Conservation (phyloP, 1,140 invertebrate species). For the Drosophila pseudoananassae region DNA sequence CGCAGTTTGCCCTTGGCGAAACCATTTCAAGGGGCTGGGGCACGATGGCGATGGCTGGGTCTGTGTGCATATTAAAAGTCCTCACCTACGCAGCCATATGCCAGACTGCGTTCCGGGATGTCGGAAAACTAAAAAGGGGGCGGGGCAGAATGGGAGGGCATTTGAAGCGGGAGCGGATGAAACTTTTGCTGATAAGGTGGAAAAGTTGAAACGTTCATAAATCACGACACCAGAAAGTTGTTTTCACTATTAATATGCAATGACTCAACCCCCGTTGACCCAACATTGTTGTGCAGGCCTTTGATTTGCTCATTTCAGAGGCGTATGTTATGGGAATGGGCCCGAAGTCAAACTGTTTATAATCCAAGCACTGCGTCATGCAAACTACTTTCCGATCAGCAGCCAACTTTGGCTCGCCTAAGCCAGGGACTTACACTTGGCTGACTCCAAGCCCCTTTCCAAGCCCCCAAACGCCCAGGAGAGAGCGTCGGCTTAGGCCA, state of each 20-base stretch:
- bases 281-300: constrained; percentile 46
- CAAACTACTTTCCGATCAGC: constrained; percentile 58
- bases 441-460: constrained; percentile 38
- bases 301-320: constrained; percentile 58
- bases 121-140: not conserved
- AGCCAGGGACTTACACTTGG: constrained; percentile 68
- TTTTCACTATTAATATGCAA: constrained; percentile 76
- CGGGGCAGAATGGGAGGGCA: not conserved
- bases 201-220: constrained; percentile 81
- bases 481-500: constrained; percentile 37
- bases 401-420: constrained; percentile 55
- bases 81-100: constrained; percentile 60
- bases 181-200: constrained; percentile 79
- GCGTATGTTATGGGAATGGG: not conserved
- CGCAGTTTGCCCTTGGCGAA: constrained; percentile 70
- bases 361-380: constrained; percentile 53
- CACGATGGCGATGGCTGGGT: constrained; percentile 3
- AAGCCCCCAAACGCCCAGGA: not conserved
- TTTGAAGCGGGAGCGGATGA: constrained; percentile 32
- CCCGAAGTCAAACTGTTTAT: constrained; percentile 58
- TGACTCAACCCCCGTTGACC: constrained; percentile 20
- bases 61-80: constrained; percentile 62
- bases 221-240: constrained; percentile 79
- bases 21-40: not conserved
- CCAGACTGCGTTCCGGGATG: constrained; percentile 38